Percentiles rank a stretch among this genome's conserved stretches.
These are phyloP conservation scores for Saguinus imperator DNA, from an alignment of 2,113 vertebrate species.

Conservation along the genomic window DNA sequence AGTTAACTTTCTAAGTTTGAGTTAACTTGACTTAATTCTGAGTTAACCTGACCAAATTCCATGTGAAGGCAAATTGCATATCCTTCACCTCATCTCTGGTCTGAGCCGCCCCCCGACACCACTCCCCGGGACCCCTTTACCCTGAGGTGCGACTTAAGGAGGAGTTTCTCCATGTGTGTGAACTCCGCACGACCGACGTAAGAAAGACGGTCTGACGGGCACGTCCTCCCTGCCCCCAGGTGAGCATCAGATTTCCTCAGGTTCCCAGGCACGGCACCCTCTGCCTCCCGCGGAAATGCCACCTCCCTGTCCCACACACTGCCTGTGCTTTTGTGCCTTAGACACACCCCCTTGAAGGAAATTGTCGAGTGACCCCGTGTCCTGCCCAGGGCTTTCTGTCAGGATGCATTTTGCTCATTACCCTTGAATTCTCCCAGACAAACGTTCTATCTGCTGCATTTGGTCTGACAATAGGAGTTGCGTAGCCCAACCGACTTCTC, in stretches of 20 bases:
- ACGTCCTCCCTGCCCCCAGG: not conserved
- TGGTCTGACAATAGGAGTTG: not conserved
- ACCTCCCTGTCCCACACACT: accelerated
- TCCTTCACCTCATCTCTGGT: not conserved
- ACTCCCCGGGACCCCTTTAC: not conserved
- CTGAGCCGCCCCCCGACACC: not conserved
- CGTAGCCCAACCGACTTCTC: not conserved
- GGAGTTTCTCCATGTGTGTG: not conserved
- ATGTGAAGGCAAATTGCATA: not conserved
- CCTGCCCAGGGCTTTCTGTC: not conserved
- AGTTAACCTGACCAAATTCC: not conserved
- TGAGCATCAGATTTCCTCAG: not conserved
- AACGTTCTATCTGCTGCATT: not conserved
- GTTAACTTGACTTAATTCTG: not conserved
- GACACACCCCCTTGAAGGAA: not conserved
- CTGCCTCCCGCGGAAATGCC: accelerated
- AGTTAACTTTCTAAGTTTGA: not conserved
- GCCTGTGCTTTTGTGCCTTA: not conserved
- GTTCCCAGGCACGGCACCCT: accelerated
- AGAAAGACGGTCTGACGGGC: accelerated
- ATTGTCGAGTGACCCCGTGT: not conserved
- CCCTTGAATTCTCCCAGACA: not conserved
- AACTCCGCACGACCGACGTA: accelerated
- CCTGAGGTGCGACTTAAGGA: not conserved
- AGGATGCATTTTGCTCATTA: not conserved